Base-by-base conservation (phyloP, 2,888 invertebrate species). In the Drosophila siamana region DNA sequence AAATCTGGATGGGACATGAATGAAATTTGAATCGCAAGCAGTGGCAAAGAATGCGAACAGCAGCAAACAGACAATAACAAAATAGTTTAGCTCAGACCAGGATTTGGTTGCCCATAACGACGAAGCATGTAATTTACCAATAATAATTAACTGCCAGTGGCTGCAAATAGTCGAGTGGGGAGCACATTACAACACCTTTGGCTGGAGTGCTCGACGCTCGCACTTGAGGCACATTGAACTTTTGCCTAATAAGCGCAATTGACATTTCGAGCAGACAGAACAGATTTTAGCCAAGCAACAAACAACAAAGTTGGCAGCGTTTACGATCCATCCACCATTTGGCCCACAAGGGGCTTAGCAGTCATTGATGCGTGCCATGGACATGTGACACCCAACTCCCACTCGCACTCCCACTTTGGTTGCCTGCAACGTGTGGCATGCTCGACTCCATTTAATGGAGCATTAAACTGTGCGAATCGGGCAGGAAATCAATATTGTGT, bases 221-320 rank as follows among this genome's bases (percentile, higher is more conserved):
- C 43, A 59, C 51, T 74, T 56, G 43, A 40, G 54, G 81, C 69
- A 47, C 86, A 69, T 74, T 81, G 86, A 81, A 85, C 81, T 82
- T 76, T 82, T 77, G 71, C 74, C 66, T 85, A 79, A 85, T 85
- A 79, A 81, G 69, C 86, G 73, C 86, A 75, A 75, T 83, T 83
- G 86, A 82, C 86, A 82, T 83, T 83, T 73, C 59, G 47, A 77
- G 77, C 47, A 61, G 61, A 66, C 67, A 38, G 33, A 38, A 38
- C 36, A 60, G 46, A 52, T 56, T 57, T 68, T 41, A 28, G 60
- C 50, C 51, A 55, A n/a, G n/a, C n/a, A n/a, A 33, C 54, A 55
- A 33, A 33, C 33, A 60, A 62, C 57, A 57, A 65, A 60, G 52
- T 67, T 67, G 61, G 56, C 51, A 61, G 28, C 15, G 11, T 16